phyloP scores from a whole-genome alignment of 1,140 invertebrate genomes.

The Gryon sp. region DNA sequence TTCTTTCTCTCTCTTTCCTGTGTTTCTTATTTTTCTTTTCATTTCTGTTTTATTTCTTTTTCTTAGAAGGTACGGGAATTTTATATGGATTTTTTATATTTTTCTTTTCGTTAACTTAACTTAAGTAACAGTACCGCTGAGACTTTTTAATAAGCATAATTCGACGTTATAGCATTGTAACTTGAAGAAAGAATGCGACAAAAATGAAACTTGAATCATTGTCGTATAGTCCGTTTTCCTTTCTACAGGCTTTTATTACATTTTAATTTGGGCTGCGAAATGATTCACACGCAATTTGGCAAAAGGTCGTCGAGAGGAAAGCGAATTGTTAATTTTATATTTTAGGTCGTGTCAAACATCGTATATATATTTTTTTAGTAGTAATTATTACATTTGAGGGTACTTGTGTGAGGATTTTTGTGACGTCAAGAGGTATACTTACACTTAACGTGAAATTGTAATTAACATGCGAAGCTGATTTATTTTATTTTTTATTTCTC shows the following conservation, averaged over 20 bases:
- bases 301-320: background rate
- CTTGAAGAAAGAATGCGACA: background rate
- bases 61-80: no score
- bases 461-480: no score
- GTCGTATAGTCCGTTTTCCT: slow-evolving; percentile 12
- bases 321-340: slow-evolving; percentile 6
- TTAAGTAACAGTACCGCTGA: background rate
- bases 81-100: background rate
- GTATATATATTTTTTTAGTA: no score
- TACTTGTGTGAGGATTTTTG: no score
- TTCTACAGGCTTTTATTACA: slow-evolving; percentile 18
- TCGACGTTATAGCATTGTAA: slow-evolving; percentile 20
- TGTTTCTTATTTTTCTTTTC: no score
- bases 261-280: slow-evolving; percentile 19
- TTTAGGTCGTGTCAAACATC: background rate
- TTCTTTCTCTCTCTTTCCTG: no score
- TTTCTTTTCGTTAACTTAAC: background rate
- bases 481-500: no score
- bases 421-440: no score
- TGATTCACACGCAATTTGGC: slow-evolving; percentile 9
- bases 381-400: background rate
- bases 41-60: no score
- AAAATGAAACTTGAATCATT: slow-evolving; percentile 13
- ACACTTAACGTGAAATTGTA: no score
- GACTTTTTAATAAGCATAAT: slow-evolving; percentile 45